Percentiles rank a stretch among this genome's conserved stretches.
Evolutionary conservation across 2,113 vertebrate species (phyloP).

Genomic region (Elanoides forficatus): DNA sequence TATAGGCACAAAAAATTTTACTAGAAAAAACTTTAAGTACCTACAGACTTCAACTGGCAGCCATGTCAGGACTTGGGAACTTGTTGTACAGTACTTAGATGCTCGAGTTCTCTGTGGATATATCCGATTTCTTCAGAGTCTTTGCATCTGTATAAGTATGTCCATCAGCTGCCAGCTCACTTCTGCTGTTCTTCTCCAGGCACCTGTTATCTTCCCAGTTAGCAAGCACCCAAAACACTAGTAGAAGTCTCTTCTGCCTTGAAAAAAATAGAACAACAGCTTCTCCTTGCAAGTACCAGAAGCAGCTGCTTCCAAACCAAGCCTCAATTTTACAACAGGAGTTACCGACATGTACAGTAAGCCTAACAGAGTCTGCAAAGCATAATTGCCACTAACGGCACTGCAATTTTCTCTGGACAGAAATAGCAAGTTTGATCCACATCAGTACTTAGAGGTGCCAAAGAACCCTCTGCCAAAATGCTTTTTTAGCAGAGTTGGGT

Average conservation of each 20-base stretch:
- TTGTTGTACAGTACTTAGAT: not conserved
- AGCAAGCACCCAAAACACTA: not conserved
- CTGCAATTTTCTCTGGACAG: not conserved
- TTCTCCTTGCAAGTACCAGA: not conserved
- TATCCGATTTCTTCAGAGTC: not conserved
- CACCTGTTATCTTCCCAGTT: not conserved
- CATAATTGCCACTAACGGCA: not conserved
- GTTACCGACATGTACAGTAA: not conserved
- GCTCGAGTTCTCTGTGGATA: not conserved
- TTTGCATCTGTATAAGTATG: not conserved
- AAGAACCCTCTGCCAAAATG: not conserved
- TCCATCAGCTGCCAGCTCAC: not conserved
- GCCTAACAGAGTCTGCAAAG: not conserved
- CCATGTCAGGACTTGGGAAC: not conserved
- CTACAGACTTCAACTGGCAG: not conserved
- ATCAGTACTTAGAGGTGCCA: not conserved
- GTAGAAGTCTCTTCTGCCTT: not conserved
- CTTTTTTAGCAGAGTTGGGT: not conserved
- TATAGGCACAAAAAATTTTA: not conserved
- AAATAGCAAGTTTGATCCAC: not conserved
- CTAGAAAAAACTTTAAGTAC: not conserved
- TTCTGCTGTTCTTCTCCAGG: not conserved
- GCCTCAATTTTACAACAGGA: not conserved
- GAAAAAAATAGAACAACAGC: not conserved
- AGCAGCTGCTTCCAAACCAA: not conserved